Evolutionary conservation across 2,797 vertebrate genomes (phyloP).

Genomic region (Enteromius anoplus): DNA sequence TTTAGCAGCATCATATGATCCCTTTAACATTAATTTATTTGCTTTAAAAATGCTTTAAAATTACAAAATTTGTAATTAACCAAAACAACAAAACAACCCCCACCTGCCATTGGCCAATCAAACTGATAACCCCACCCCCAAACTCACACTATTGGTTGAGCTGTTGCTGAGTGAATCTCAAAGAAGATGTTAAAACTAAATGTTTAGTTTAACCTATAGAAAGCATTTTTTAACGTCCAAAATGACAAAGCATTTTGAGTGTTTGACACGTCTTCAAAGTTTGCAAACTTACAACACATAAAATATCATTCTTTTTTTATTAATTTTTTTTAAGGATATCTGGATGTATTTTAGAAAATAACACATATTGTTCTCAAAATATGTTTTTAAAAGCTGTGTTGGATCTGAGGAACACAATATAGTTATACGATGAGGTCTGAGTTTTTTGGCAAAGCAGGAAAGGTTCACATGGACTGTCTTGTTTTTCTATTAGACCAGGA

Average conservation of each 20-base stretch:
- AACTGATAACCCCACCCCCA: neutral
- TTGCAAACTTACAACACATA: neutral
- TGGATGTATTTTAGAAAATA: neutral
- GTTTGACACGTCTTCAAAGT: neutral
- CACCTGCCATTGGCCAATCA: neutral
- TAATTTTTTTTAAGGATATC: neutral
- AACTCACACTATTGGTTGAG: neutral
- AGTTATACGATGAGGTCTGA: neutral
- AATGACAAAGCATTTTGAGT: neutral
- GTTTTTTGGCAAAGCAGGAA: neutral
- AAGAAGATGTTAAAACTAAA: neutral
- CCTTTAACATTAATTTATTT: neutral
- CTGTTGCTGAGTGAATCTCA: neutral
- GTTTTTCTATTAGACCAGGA: slow-evolving; percentile 34
- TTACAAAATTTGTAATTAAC: neutral
- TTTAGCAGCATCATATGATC: no score
- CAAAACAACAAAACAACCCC: neutral
- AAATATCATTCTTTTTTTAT: no score
- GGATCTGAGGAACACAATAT: neutral
- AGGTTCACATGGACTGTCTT: neutral
- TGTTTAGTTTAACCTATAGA: neutral
- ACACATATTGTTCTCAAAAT: neutral
- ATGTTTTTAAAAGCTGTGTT: neutral
- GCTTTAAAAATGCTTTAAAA: no score
- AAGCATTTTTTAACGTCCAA: neutral